phyloP scores from a whole-genome alignment of 2,888 invertebrate genomes.

The Zele albiditarsus region DNA sequence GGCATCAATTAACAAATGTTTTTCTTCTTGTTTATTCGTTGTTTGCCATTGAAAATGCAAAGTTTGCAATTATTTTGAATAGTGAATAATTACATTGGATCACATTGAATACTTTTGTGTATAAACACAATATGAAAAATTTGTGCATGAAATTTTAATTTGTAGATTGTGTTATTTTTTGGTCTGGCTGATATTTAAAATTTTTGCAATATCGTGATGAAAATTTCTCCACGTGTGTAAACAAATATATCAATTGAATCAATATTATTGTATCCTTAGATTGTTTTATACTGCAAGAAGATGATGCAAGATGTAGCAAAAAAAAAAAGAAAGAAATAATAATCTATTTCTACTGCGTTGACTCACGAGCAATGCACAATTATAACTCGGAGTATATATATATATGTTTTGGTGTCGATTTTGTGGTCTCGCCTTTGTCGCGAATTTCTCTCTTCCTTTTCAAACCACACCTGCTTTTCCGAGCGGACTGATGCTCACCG shows the following conservation, averaged over 20 bases:
- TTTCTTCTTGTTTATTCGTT: not conserved
- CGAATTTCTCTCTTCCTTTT: slow-evolving; percentile 29
- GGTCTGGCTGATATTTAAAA: too few relatives aligned
- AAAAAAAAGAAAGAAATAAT: not conserved
- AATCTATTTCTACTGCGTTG: not conserved
- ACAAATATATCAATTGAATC: not conserved
- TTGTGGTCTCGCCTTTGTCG: slow-evolving; percentile 44
- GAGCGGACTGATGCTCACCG: slow-evolving; percentile 38
- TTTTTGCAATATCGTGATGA: too few relatives aligned
- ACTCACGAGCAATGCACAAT: not conserved
- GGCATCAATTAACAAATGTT: slow-evolving; percentile 41
- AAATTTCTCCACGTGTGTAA: not conserved
- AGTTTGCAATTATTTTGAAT: slow-evolving; percentile 3
- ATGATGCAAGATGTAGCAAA: not conserved
- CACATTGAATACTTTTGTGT: not conserved
- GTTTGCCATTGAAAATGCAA: not conserved
- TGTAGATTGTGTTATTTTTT: too few relatives aligned
- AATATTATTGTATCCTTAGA: too few relatives aligned
- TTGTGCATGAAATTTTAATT: too few relatives aligned
- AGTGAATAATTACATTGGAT: not conserved
- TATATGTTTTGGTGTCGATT: slow-evolving; percentile 21
- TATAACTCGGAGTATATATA: not conserved
- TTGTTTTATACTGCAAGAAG: too few relatives aligned
- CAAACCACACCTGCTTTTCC: slow-evolving; percentile 30
- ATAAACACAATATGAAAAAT: not conserved